Base-by-base conservation (phyloP, 2,113 vertebrate species). In the Dasyornis broadbenti region DNA sequence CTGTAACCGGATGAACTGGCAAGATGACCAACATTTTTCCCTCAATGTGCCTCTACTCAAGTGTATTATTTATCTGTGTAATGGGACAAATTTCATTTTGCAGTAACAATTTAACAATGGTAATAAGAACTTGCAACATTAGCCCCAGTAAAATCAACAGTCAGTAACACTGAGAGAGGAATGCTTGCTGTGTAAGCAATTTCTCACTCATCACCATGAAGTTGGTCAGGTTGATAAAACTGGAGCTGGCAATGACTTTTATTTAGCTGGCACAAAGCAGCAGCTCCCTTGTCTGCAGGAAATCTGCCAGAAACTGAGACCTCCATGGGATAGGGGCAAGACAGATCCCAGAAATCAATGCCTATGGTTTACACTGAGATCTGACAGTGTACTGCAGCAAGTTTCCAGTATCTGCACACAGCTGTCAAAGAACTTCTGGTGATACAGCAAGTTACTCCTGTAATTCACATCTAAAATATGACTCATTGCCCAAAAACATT, bases 101-200 rank as follows among this genome's bases (percentile, higher is more conserved):
- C 47, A 89, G 39, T 71, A 63, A 56, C 30, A 87, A 56, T 91
- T 91, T 53, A 64, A 68, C 31, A 59, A 47, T 16, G 10, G 28
- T 28, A 82, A 63, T 61, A 78, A 75, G 54, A 86, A 57, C 9
- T 50, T 81, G 61, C 6, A 72, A 19, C 40, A 52, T 42, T 65
- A 89, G 37, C 14, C 45, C 10, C 42, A 16, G 50, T 57, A 83
- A 92, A 90, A 77, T 37, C 59, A 89, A 9, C 54, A 73, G 26
- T 57, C 63, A 57, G 21, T 49, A 69, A 57, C 64, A 66, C 65
- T 18, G 6, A 44, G 16, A 72, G 50, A 92, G 33, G 57, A 85
- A 59, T 27, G 22, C 11, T 85, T 0, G 0, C 37, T 1, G 0
- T 2, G 2, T 54, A 63, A 86, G 45, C 47, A 54, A 15, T 59